Conservation (phyloP, 2,797 vertebrate genomes). For the Borostomias antarcticus region DNA sequence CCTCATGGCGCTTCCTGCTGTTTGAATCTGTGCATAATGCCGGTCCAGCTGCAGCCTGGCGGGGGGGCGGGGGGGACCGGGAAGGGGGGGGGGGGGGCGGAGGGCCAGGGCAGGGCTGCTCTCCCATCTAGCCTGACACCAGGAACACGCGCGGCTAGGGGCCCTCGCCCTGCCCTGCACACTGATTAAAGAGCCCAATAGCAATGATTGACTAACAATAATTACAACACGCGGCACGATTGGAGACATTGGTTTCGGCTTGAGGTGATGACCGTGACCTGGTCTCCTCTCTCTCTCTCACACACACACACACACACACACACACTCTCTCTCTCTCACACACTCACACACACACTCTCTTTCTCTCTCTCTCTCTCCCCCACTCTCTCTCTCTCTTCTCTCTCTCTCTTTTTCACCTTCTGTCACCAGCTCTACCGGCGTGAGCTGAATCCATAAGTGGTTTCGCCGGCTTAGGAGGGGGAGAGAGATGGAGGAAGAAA, state of each 20-base stretch:
- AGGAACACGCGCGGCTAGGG: too few species aligned
- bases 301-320: not conserved
- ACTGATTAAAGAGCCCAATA: not conserved
- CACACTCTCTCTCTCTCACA: slow-evolving; percentile 7
- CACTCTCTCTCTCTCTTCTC: not conserved
- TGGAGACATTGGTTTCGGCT: slow-evolving; percentile 32
- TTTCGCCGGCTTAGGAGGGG: slow-evolving; percentile 18
- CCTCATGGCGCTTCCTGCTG: too few species aligned
- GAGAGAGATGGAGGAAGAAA: not conserved
- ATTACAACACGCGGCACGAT: slow-evolving; percentile 19
- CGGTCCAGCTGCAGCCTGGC: too few species aligned
- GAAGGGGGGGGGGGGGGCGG: too few species aligned
- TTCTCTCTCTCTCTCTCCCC: not conserved
- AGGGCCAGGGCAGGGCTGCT: too few species aligned
- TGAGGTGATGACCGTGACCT: slow-evolving; percentile 45
- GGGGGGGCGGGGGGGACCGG: too few species aligned
- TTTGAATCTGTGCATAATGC: too few species aligned
- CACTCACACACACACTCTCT: not conserved
- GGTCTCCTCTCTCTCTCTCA: not conserved
- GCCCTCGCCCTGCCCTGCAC: not conserved
- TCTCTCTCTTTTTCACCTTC: not conserved
- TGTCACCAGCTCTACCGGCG: slow-evolving; percentile 18
- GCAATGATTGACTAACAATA: not conserved
- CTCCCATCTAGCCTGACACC: too few species aligned
- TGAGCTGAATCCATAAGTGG: slow-evolving; percentile 51